A percentile compares a stretch with the other conserved stretches of the same genome.
These are phyloP conservation scores for Rhagoletis pomonella DNA, from an alignment of 1,140 invertebrate genomes.

Conservation along the genomic window DNA sequence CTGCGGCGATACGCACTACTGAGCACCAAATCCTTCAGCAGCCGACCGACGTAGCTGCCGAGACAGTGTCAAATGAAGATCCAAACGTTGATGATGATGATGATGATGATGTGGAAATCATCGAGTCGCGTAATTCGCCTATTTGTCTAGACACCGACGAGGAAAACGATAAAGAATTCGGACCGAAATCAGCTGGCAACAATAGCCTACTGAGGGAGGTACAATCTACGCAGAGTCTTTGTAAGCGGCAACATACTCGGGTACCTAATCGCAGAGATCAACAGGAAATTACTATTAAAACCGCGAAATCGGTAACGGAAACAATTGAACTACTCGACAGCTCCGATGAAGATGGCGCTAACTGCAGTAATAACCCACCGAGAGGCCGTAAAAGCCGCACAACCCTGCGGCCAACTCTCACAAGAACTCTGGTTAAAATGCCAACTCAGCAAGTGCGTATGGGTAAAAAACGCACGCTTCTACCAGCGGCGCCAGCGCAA, in stretches of 20 bases:
- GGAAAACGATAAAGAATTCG: constrained; percentile 22
- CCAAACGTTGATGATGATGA: background rate
- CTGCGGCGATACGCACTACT: background rate
- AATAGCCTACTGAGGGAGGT: too few relatives aligned
- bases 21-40: background rate
- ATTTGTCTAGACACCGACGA: constrained; percentile 57
- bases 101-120: constrained; percentile 56
- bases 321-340: constrained; percentile 55
- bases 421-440: background rate
- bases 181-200: too few relatives aligned
- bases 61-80: background rate
- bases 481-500: background rate
- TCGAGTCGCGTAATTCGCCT: constrained; percentile 55
- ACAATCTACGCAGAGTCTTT: too few relatives aligned
- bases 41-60: background rate
- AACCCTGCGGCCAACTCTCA: background rate
- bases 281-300: background rate
- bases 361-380: background rate
- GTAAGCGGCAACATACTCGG: background rate
- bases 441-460: background rate
- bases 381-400: background rate
- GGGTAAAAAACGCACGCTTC: constrained; percentile 42
- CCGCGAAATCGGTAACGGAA: background rate
- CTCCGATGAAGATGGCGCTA: constrained; percentile 53
- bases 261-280: background rate